These are phyloP conservation scores for Zoanthus sansibaricus DNA, from an alignment of 92 coral and sea anemone genomes.

Conservation along the genomic window DNA sequence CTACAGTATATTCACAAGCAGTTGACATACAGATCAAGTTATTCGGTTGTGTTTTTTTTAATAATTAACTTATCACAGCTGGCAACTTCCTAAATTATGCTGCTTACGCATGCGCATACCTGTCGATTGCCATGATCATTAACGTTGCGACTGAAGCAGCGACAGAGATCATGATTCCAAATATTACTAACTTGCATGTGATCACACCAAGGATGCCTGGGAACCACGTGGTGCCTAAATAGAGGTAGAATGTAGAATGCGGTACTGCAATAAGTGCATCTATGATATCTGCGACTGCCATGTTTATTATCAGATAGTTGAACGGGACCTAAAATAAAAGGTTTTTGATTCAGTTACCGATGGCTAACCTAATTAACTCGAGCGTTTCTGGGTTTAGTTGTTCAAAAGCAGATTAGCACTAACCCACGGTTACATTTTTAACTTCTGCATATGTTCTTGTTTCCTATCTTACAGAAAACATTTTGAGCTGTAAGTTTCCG, in stretches of 20 bases:
- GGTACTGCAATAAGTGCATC: conserved; percentile 12
- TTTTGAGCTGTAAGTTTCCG: too few relatives aligned
- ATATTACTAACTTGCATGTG: conserved; percentile 7
- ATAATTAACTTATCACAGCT: too few relatives aligned
- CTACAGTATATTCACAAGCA: too few relatives aligned
- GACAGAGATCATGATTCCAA: conserved; percentile 14
- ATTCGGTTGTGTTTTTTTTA: too few relatives aligned
- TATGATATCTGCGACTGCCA: conserved; percentile 34
- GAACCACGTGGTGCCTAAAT: not conserved
- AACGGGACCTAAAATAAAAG: conserved; percentile 7
- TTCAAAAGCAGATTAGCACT: too few relatives aligned
- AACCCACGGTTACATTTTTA: too few relatives aligned
- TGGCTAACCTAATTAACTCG: too few relatives aligned
- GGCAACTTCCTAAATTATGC: not conserved
- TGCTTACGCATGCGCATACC: too few relatives aligned
- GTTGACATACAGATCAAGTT: too few relatives aligned
- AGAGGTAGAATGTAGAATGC: not conserved
- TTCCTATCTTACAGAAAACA: too few relatives aligned
- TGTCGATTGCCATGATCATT: conserved; percentile 21
- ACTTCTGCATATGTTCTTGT: too few relatives aligned
- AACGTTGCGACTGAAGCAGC: conserved; percentile 15
- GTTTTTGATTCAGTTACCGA: not conserved
- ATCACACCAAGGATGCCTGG: conserved; percentile 12
- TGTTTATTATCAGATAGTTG: conserved; percentile 33
- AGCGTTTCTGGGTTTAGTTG: too few relatives aligned